Conservation (phyloP, 37 sponge, comb jelly and placozoan species). For the Dysidea cf. avara region DNA sequence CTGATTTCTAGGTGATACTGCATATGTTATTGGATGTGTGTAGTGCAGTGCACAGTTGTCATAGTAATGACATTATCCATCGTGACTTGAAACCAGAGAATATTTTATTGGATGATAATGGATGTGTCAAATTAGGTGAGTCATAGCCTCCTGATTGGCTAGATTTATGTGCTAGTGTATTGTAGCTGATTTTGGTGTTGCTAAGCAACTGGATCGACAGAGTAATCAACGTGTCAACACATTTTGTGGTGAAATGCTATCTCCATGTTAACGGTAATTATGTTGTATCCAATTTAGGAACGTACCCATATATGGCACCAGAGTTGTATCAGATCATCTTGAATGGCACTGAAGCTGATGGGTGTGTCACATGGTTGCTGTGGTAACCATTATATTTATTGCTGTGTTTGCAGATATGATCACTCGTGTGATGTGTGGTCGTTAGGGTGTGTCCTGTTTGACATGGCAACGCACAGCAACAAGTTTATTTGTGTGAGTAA, state of each 20-base stretch:
- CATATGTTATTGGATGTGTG: conserved; percentile 88
- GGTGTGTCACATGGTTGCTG: neutral
- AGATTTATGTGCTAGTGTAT: neutral
- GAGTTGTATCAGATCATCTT: conserved; percentile 84
- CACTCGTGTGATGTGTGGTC: conserved; percentile 93
- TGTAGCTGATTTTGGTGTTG: conserved; percentile 88
- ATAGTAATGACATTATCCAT: conserved; percentile 79
- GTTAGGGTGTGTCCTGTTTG: conserved; percentile 88
- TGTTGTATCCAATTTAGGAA: conserved; percentile 54
- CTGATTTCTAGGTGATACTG: conserved; percentile 49
- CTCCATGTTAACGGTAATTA: neutral
- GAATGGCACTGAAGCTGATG: conserved; percentile 9
- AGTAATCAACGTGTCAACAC: conserved; percentile 38
- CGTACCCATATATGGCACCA: conserved; percentile 95
- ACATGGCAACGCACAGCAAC: conserved; percentile 71
- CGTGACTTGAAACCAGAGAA: conserved; percentile 94
- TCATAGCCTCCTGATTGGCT: neutral
- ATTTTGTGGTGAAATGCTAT: conserved; percentile 70
- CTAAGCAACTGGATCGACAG: conserved; percentile 39
- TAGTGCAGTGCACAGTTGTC: conserved; percentile 81
- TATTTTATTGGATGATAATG: conserved; percentile 60
- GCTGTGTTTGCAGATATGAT: conserved; percentile 69
- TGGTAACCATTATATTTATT: neutral
- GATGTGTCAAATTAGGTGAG: conserved; percentile 79
- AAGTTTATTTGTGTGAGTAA: conserved; percentile 67